Percentiles rank a stretch among this genome's conserved stretches.
Conservation (phyloP, 1,140 invertebrate genomes). For the Mycetomoellerius zeteki region DNA sequence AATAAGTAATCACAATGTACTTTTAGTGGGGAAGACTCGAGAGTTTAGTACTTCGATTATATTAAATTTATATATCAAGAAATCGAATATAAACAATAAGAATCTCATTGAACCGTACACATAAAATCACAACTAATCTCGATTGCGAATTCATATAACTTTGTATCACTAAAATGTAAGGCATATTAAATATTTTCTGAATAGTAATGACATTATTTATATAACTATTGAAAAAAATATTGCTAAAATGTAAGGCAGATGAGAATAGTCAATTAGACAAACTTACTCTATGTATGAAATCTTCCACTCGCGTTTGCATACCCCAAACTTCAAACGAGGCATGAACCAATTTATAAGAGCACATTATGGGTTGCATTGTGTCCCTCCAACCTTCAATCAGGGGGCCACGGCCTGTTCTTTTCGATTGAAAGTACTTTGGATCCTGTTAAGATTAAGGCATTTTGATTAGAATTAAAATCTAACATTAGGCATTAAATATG, state of each 20-base stretch:
- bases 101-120: too few species aligned
- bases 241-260: not conserved
- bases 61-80: too few species aligned
- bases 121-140: too few species aligned
- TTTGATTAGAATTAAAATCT: slow-evolving; percentile 10
- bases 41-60: too few species aligned
- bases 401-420: slow-evolving; percentile 94
- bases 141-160: not conserved
- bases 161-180: not conserved
- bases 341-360: slow-evolving; percentile 96
- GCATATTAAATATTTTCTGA: slow-evolving; percentile 3
- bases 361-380: slow-evolving; percentile 94
- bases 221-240: too few species aligned
- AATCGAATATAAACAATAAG: too few species aligned
- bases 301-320: slow-evolving; percentile 95
- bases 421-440: slow-evolving; percentile 93
- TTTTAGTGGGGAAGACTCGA: not conserved
- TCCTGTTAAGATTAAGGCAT: slow-evolving; percentile 85
- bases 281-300: slow-evolving; percentile 94
- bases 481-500: not conserved
- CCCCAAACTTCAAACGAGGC: slow-evolving; percentile 97
- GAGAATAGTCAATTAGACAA: slow-evolving; percentile 7
- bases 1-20: not conserved
- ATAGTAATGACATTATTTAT: too few species aligned
- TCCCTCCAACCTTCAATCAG: slow-evolving; percentile 94